A percentile compares a stretch with the other conserved stretches of the same genome.
Conservation (phyloP, 2,113 vertebrate species). For the Patagioenas fasciata region DNA sequence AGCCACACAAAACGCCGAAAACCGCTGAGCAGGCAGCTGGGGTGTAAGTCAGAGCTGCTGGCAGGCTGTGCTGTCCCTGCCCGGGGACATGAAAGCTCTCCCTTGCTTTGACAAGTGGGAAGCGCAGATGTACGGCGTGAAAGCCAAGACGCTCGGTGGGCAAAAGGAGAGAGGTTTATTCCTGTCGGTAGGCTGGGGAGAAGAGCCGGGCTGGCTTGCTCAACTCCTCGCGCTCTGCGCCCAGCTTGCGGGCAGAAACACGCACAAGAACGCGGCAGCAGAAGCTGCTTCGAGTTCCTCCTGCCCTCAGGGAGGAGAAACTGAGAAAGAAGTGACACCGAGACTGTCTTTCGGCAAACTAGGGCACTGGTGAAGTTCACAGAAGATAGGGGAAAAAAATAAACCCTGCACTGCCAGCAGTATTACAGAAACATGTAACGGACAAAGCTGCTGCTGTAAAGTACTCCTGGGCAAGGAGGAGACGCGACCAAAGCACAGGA, state of each 20-base stretch:
- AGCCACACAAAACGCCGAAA: background rate
- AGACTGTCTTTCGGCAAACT: background rate
- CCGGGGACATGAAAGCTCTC: background rate
- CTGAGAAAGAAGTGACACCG: background rate
- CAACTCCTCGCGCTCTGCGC: background rate
- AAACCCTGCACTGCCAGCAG: background rate
- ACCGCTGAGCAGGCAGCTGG: background rate
- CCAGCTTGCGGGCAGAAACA: accelerated
- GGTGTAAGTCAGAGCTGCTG: background rate
- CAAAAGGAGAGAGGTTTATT: background rate
- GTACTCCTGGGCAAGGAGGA: background rate
- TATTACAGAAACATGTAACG: background rate
- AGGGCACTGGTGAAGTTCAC: background rate
- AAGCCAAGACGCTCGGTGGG: background rate
- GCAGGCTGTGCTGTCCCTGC: background rate
- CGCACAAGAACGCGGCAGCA: accelerated
- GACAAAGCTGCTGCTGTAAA: background rate
- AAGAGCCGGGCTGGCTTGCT: accelerated
- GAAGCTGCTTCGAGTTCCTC: background rate
- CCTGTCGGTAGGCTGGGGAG: background rate
- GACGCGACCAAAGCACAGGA: background rate
- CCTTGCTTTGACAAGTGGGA: background rate
- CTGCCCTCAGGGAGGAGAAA: background rate
- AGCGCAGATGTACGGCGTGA: accelerated
- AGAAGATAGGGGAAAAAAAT: background rate